Evolutionary conservation across 2,113 vertebrate species (phyloP).

Genomic region (Callionymus lyra): DNA sequence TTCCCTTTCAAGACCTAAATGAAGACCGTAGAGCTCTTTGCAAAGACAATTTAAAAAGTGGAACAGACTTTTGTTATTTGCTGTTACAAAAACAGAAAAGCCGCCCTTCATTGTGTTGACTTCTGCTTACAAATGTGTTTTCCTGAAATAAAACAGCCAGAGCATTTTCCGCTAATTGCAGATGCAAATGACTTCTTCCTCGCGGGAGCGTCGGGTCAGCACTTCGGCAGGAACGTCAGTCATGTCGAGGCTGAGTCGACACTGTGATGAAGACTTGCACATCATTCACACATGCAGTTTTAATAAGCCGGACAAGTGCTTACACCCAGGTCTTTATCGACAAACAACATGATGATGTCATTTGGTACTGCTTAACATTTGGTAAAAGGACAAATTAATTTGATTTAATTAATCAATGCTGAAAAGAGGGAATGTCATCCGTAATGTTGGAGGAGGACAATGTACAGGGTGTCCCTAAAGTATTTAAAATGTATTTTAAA

Average conservation of each 20-base stretch:
- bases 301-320: too few relatives aligned
- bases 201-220: slow-evolving; percentile 33
- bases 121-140: slow-evolving; percentile 17
- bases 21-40: too few relatives aligned
- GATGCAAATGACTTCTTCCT: slow-evolving; percentile 33
- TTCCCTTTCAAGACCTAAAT: too few relatives aligned
- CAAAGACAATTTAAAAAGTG: too few relatives aligned
- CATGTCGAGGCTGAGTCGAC: slow-evolving; percentile 15
- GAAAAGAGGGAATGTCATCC: too few relatives aligned
- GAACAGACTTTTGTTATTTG: too few relatives aligned
- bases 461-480: too few relatives aligned
- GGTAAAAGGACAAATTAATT: too few relatives aligned
- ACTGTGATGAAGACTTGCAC: slow-evolving; percentile 23
- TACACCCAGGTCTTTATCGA: background rate
- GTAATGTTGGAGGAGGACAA: too few relatives aligned
- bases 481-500: too few relatives aligned
- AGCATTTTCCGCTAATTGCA: slow-evolving; percentile 22
- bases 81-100: background rate
- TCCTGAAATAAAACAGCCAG: slow-evolving; percentile 7
- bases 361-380: too few relatives aligned
- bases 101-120: slow-evolving; percentile 3
- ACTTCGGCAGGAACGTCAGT: slow-evolving; percentile 47
- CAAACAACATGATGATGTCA: background rate
- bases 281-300: slow-evolving; percentile 15
- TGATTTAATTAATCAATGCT: too few relatives aligned